A percentile compares a stretch with the other conserved stretches of the same genome.
phyloP scores from a whole-genome alignment of 2,113 vertebrate species.

The Typhlomys cinereus region DNA sequence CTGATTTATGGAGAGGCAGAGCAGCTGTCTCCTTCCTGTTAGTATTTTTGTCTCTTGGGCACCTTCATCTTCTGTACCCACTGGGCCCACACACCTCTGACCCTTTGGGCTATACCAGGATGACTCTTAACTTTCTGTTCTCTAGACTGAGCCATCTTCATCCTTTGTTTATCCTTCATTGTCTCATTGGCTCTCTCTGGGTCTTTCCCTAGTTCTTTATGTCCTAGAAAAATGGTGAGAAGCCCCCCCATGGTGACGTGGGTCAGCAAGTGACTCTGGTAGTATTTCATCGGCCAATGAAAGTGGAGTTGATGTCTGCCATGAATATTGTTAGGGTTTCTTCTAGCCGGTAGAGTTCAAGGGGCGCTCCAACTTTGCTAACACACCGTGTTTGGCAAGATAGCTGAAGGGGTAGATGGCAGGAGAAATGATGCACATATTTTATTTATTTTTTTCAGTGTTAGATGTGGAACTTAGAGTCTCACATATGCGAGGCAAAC shows the following conservation, averaged over 20 bases:
- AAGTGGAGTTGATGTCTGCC: neutral
- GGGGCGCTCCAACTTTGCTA: neutral
- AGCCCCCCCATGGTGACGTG: rapidly evolving
- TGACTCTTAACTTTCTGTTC: neutral
- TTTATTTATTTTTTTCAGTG: neutral
- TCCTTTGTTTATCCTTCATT: neutral
- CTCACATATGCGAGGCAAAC: neutral
- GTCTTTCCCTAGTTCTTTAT: neutral
- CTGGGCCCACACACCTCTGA: too few species aligned
- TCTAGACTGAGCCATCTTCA: neutral
- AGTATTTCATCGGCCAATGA: neutral
- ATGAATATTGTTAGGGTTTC: neutral
- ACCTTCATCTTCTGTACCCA: neutral
- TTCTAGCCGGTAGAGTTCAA: neutral
- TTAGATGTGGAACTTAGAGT: neutral
- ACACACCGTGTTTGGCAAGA: neutral
- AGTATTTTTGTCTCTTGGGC: neutral
- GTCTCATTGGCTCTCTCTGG: neutral
- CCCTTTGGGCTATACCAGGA: neutral
- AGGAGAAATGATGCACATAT: neutral
- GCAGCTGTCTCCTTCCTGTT: neutral
- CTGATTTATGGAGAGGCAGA: neutral
- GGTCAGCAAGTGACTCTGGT: neutral
- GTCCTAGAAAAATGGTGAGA: neutral
- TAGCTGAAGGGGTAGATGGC: neutral